A percentile compares a stretch with the other conserved stretches of the same genome.
Evolutionary conservation across 2,888 invertebrate species (phyloP).

Genomic region (Bhutanitis thaidina): DNA sequence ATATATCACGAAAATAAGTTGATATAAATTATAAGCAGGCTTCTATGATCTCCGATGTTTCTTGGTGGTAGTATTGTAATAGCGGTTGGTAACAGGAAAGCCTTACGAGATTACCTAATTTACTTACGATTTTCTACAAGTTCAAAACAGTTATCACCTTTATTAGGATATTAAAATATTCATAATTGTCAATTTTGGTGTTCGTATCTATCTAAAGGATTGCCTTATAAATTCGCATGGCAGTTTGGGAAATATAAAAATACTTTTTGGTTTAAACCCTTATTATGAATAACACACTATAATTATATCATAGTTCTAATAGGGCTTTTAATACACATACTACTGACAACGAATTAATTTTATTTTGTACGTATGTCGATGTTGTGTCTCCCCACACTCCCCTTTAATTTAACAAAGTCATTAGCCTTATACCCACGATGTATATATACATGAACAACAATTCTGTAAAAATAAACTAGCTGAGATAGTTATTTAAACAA

Average conservation of each 20-base stretch:
- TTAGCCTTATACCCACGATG: slow-evolving; percentile 8
- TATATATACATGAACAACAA: slow-evolving; percentile 15
- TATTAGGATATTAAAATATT: background rate
- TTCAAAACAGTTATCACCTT: background rate
- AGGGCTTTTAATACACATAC: background rate
- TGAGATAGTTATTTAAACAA: slow-evolving; percentile 19
- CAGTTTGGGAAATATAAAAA: background rate
- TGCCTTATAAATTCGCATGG: background rate
- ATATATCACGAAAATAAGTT: too few species aligned
- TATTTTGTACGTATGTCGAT: slow-evolving; percentile 8
- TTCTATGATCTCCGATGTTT: too few species aligned
- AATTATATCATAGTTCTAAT: background rate
- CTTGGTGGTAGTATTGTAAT: too few species aligned
- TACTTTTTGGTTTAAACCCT: background rate
- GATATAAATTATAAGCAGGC: too few species aligned
- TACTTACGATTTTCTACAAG: too few species aligned
- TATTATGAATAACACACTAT: background rate
- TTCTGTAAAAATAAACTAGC: slow-evolving; percentile 19
- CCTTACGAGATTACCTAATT: too few species aligned
- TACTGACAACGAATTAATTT: background rate
- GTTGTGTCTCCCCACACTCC: background rate
- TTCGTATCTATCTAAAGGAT: background rate
- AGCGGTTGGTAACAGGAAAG: too few species aligned
- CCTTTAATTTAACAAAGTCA: slow-evolving; percentile 4
- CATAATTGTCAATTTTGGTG: background rate